Evolutionary conservation across 2,888 invertebrate species (phyloP).

Genomic region (Cataglyphis rosenhaueri): DNA sequence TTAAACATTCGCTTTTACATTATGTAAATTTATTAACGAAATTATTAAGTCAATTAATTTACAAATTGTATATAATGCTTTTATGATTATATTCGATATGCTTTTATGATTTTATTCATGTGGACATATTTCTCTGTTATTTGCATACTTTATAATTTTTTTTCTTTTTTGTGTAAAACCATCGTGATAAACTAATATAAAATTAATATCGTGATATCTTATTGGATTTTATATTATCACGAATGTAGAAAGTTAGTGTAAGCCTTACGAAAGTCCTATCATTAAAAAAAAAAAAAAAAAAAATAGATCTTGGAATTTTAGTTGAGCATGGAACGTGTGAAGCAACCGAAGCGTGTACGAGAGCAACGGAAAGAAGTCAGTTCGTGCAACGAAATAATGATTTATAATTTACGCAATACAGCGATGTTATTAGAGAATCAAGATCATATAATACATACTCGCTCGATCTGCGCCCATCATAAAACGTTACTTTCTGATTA

Average conservation of each 20-base stretch:
- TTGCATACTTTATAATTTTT: background rate
- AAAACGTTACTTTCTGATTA: slow-evolving; percentile 44
- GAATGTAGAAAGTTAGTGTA: background rate
- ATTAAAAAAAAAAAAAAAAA: slow-evolving; percentile 24
- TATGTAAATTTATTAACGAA: slow-evolving; percentile 18
- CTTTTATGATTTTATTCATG: background rate
- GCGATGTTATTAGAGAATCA: slow-evolving; percentile 32
- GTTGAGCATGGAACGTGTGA: slow-evolving; percentile 9
- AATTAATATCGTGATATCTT: background rate
- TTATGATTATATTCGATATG: background rate
- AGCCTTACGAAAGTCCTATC: slow-evolving; percentile 23
- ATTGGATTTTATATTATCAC: slow-evolving; percentile 11
- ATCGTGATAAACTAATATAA: background rate
- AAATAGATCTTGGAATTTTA: slow-evolving; percentile 14
- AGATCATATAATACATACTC: slow-evolving; percentile 16
- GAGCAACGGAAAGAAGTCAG: slow-evolving; percentile 13
- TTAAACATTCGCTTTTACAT: background rate
- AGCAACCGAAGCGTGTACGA: slow-evolving; percentile 28
- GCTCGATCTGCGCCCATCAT: background rate
- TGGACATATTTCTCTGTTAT: background rate
- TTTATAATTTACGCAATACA: slow-evolving; percentile 25
- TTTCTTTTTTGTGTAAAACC: background rate
- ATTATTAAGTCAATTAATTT: slow-evolving; percentile 18
- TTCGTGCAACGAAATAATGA: slow-evolving; percentile 25
- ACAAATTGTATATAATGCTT: background rate